Base-by-base conservation (phyloP, 2,113 vertebrate species). In the Brienomyrus brachyistius region DNA sequence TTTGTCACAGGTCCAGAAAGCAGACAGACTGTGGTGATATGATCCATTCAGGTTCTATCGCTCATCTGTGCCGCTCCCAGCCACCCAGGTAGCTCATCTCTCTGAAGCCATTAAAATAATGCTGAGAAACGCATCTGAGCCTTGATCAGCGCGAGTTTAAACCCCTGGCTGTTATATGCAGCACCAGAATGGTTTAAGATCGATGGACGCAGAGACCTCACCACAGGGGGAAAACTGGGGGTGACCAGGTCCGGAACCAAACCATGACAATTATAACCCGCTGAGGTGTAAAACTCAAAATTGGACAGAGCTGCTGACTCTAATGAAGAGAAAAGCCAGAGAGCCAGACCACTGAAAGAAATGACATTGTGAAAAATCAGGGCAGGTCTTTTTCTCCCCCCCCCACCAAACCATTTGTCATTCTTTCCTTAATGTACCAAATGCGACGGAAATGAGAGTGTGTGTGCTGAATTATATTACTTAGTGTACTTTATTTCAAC, bases 241-340 rank as follows among this genome's bases (percentile, higher is more conserved):
- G 19, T 3, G 5, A 56, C 54, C 23, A 23, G 51, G 15, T 2
- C 77, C 21, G 19, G 52, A 15, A 13, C 8, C 52, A 27, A 40
- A 85, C 89, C 80, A 48, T 48, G 35, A 47, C 77, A 62, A 85
- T 62, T 70, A 50, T 48, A 27, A 70, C 87, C 40, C n/a, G 62
- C 62, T 50, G 87, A 70, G 59, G 43, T 74, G 59, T 74, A 88
- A 88, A 88, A 70, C 59, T 48, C 31, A 88, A 62, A 88, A 59
- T 27, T 62, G 86, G 50, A 43, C 47, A 51, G 45, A 86, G 84
- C 47, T 35, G 50, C 84, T 54, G 86, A 27, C 31, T 88, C 40
- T 88, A 45, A 88, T 66, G 23, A 66, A 52, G 48, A 47, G 27
- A 66, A 62, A 62, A 62, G n/a, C 27, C 21, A 88, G 86, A 66